Base-by-base conservation (phyloP, 2,888 invertebrate species). In the Amphipoea lucens region DNA sequence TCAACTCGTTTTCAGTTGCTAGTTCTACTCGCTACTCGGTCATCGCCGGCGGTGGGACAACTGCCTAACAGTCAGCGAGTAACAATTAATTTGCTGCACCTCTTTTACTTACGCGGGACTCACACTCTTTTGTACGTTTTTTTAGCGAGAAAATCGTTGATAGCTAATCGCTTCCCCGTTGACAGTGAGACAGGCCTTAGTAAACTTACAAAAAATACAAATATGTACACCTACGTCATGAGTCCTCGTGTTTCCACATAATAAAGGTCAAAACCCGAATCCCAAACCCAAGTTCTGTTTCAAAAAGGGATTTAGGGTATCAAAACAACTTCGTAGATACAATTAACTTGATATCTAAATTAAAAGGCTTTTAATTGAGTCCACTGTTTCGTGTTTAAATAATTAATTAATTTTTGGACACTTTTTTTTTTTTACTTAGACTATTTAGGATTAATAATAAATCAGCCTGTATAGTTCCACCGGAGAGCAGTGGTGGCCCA, bases 331-430 rank as follows among this genome's bases (percentile, higher is more conserved):
- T 57, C 11, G 62, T 60, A 40, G 36, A 74, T 76, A 29, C 66
- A 85, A 85, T 87, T 85, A 81, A 77, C 63, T 82, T 66, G 74
- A 65, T 77, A 79, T 69, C 36, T 57, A 74, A 85, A 79, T 75
- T 71, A 75, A 78, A 85, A 80, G 68, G 65, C 57, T 71, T 68
- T 63, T 80, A 76, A 87, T 87, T 71, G 57, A 68, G 67, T 74
- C 17, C 36, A 7, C n/a, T 67, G 67, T 66, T 80, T 77, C 63
- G 40, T 74, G 65, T 4, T 63, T 14, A 48, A 70, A 63, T 29
- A 66, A 42, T 79, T 66, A 57, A 71, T 74, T 9, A 20, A 67
- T 57, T 78, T 71, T 36, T 0, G 11, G 11, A 29, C 17, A 29
- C 14, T 29, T 29, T 42, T 73, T 29, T 11, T 78, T 36, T 2